Evolutionary conservation across 2,888 invertebrate species (phyloP).

Genomic region (Drosophila crucigera): DNA sequence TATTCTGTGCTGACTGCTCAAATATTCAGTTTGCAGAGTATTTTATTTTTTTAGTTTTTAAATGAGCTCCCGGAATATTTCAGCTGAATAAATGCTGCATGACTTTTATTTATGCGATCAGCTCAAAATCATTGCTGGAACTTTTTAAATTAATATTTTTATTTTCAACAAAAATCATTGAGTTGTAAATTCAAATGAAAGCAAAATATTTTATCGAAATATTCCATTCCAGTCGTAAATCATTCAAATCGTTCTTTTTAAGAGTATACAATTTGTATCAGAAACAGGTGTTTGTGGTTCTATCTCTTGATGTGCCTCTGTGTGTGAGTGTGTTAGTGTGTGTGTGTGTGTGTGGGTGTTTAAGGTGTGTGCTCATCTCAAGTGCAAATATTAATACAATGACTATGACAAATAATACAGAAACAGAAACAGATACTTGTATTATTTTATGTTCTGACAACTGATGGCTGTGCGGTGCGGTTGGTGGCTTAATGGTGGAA

Average conservation of each 20-base stretch:
- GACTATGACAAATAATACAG: constrained; percentile 32
- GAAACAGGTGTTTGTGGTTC: constrained; percentile 22
- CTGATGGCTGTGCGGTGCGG: background rate
- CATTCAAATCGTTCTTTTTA: background rate
- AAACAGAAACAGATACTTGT: constrained; percentile 24
- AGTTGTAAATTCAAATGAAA: background rate
- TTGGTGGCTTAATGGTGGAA: background rate
- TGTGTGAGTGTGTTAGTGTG: background rate
- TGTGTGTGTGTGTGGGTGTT: constrained; percentile 3
- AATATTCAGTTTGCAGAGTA: background rate
- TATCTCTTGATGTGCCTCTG: background rate
- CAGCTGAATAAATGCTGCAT: background rate
- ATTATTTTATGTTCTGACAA: constrained; percentile 14
- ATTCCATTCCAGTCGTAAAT: background rate
- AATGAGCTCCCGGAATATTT: background rate
- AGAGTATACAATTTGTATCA: background rate
- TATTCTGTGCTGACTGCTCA: background rate
- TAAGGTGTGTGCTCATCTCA: constrained; percentile 36
- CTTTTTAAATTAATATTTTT: background rate
- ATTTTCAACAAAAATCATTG: background rate
- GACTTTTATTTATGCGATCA: background rate
- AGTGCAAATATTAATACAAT: constrained; percentile 42
- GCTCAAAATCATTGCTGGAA: background rate
- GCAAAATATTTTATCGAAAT: background rate
- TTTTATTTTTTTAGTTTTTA: background rate